Evolutionary conservation across 2,888 invertebrate species (phyloP), one percentile per base, ranked within the genome.

Genomic region (Phengaris alcon): DNA sequence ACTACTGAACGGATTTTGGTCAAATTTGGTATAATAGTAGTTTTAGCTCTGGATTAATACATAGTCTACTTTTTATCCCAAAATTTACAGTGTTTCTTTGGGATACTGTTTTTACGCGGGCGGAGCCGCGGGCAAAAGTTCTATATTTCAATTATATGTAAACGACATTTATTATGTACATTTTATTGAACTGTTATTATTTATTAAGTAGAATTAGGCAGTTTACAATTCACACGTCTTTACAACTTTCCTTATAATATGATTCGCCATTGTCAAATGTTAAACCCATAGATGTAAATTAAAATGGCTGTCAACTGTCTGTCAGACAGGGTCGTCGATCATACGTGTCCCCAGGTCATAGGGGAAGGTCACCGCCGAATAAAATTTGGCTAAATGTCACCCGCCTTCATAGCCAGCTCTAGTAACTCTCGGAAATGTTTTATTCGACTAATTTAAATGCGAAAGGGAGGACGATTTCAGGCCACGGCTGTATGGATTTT

Each of bases 341-440:
- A 72, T 35, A 72, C 75, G 74, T 75, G 74, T 22, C 52, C 72
- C 54, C 72, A 75, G 77, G 78, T 77, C 78, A 76, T 70, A 76
- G 69, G 22, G 75, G 76, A 80, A 80, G 80, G 79, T 80, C 78
- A 77, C 54, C 75, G 73, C 75, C 78, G 78, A 80, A 75, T 79
- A 77, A 78, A 79, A 35, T 76, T 76, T 74, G 74, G 68, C 52
- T 78, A 80, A 79, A 80, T 80, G 80, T 80, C 78, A 79, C 76
- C 77, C 70, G 79, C 76, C 78, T 77, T 77, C 76, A 75, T 72
- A 74, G 75, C 75, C 74, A 68, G 59, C 72, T 68, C n/a, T 72
- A 59, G 46, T 13, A 7, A 46, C 64, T 57, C n/a, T 55, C 35
- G 35, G 35, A 64, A 44, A 13, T 64, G 6, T 44, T 64, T 22